Conservation (phyloP, 2,113 vertebrate species). For the Catharus minimus region DNA sequence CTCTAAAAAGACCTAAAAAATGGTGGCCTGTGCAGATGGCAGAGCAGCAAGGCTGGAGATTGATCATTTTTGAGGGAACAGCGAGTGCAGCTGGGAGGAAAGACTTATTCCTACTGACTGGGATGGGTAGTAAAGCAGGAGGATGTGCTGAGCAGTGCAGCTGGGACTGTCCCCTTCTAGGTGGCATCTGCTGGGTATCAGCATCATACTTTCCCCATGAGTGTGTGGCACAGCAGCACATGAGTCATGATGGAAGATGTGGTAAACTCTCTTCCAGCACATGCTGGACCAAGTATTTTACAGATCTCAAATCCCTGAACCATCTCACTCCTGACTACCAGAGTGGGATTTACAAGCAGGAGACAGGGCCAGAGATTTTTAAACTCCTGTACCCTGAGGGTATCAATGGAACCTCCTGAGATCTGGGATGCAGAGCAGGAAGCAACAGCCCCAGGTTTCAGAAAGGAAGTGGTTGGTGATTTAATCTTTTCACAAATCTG, state of each 20-base stretch:
- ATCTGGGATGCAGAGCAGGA: neutral
- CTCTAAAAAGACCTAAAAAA: neutral
- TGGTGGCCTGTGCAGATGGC: accelerated
- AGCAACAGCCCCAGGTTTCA: neutral
- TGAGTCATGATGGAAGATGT: neutral
- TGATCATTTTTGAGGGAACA: neutral
- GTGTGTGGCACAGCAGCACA: neutral
- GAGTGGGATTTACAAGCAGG: neutral
- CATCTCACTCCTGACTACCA: neutral
- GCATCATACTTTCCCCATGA: neutral
- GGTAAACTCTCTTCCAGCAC: neutral
- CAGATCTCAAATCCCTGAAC: neutral
- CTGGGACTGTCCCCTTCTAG: neutral
- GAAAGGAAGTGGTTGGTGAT: neutral
- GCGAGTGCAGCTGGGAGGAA: neutral
- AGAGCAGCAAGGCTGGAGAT: neutral
- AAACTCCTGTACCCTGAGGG: neutral
- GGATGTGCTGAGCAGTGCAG: neutral
- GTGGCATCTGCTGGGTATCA: neutral
- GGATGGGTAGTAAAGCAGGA: neutral
- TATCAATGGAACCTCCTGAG: neutral
- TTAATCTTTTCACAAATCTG: neutral
- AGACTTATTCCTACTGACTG: accelerated
- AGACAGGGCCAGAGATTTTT: accelerated
- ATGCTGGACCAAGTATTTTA: neutral